These are phyloP conservation scores for Physocephala rufipes DNA, from an alignment of 2,888 invertebrate genomes.

Conservation along the genomic window DNA sequence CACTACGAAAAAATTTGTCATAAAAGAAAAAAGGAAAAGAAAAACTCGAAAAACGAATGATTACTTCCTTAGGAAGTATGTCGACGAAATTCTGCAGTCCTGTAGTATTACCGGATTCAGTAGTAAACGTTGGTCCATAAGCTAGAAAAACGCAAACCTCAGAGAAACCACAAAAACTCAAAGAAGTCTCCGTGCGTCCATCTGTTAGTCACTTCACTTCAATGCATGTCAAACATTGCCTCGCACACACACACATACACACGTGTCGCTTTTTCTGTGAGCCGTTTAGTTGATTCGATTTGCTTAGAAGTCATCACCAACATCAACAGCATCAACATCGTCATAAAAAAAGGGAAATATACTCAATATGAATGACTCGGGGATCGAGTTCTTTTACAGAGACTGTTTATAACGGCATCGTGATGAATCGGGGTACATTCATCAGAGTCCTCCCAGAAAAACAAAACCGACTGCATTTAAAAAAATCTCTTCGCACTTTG, in stretches of 20 bases:
- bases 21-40: neutral
- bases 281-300: neutral
- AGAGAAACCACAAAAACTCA: neutral
- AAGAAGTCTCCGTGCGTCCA: too few relatives aligned
- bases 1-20: too few relatives aligned
- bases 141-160: constrained; percentile 9
- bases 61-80: constrained; percentile 21
- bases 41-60: neutral
- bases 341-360: too few relatives aligned
- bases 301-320: neutral
- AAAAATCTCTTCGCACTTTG: constrained; percentile 7
- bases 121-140: too few relatives aligned
- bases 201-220: neutral
- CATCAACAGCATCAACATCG: neutral
- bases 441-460: too few relatives aligned
- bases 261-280: neutral
- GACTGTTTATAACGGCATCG: too few relatives aligned
- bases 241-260: neutral
- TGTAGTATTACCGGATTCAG: constrained; percentile 3
- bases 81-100: constrained; percentile 27
- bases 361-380: too few relatives aligned
- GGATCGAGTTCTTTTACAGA: too few relatives aligned
- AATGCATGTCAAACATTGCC: neutral
- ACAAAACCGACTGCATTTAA: neutral
- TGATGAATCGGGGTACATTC: too few relatives aligned